Evolutionary conservation across 2,797 vertebrate species (phyloP), one percentile per base, ranked within the genome.

Genomic region (Botia almorhae): DNA sequence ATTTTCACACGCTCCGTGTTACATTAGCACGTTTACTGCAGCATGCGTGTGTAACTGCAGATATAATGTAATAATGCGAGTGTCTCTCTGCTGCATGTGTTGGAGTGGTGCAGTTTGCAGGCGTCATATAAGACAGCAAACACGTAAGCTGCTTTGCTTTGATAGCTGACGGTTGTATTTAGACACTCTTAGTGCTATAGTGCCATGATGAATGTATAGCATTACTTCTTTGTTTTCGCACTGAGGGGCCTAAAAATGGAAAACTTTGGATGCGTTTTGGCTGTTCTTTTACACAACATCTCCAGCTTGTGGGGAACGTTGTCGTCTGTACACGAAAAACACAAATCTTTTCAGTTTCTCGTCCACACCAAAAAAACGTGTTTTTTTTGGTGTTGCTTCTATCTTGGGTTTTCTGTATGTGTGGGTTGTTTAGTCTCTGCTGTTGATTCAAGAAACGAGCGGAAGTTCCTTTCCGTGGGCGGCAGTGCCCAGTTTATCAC

Each of bases 1-100:
- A 86, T 86, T 78, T 76, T 63, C 82, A 81, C 74, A 17, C 61
- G 46, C 36, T 21, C 71, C 26, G 69, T 23, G 29, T 48, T 81
- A 60, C 67, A 69, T 81, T 75, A 83, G 55, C 81, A 70, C 74
- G 74, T 77, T 63, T 36, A 69, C 23, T 67, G 16, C 29, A 1
- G 53, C n/a, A 12, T 33, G 67, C 19, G 55, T 19, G 81, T 13
- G 21, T 43, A 68, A 36, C 33, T 72, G 43, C 60, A 50, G 11
- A 67, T 72, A 17, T 26, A 51, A 2, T 48, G 33, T 74, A 51
- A 63, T 64, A 48, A 69, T 19, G 29, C 3, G 14, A 12, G 26
- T 21, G 23, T 19, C n/a, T 55, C 12, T 74, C 26, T 36, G 8
- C 12, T 33, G 2, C 51, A 76, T 51, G 8, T 21, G 17, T 60